A percentile compares a stretch with the other conserved stretches of the same genome.
phyloP scores from a whole-genome alignment of 92 coral and sea anemone genomes.

The Epizoanthus rinbou region DNA sequence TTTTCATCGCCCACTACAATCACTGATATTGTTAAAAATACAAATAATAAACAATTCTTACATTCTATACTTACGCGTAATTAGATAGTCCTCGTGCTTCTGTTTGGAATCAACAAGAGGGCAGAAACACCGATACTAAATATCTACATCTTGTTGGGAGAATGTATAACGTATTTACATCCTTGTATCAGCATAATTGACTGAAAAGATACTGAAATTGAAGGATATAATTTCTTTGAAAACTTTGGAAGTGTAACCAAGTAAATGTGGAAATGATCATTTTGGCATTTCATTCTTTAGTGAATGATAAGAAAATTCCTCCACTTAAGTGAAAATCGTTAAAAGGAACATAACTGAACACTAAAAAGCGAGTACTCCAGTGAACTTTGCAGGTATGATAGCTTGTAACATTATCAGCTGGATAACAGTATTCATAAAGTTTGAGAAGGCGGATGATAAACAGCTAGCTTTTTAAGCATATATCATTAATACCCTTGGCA shows the following conservation, averaged over 20 bases:
- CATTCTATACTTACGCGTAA: neutral
- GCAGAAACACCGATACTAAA: too few relatives aligned
- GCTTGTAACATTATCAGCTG: neutral
- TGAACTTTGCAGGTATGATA: neutral
- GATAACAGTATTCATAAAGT: neutral
- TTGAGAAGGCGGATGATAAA: neutral
- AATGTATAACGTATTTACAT: neutral
- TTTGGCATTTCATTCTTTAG: too few relatives aligned
- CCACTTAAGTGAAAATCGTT: too few relatives aligned
- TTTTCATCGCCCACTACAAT: too few relatives aligned
- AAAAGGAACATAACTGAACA: too few relatives aligned
- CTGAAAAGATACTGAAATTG: neutral
- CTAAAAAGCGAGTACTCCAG: neutral
- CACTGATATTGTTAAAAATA: too few relatives aligned
- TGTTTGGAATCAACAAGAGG: neutral
- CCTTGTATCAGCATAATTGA: neutral
- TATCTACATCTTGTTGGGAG: too few relatives aligned
- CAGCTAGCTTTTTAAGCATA: neutral
- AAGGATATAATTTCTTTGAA: neutral
- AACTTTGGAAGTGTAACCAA: too few relatives aligned
- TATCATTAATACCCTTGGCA: conserved; percentile 2
- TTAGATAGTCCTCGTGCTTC: neutral
- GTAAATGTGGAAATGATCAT: too few relatives aligned
- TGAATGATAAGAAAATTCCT: too few relatives aligned
- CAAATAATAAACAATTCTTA: too few relatives aligned